A percentile compares a stretch with the other conserved stretches of the same genome.
Evolutionary conservation across 2,888 invertebrate species (phyloP).

Genomic region (Hedychridium roseum): DNA sequence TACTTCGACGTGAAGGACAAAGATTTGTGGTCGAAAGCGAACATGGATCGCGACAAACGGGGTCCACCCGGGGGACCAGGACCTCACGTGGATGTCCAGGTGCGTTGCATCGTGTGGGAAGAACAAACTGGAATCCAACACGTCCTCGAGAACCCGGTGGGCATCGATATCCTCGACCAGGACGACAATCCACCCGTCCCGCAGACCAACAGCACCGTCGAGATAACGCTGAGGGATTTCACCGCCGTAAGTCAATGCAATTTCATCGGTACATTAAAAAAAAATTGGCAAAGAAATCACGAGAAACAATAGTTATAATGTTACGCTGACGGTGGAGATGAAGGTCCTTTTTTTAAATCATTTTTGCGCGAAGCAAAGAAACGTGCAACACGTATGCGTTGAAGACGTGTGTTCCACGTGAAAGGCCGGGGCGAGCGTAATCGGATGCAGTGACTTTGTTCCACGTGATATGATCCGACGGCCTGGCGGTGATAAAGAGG

Average conservation of each 20-base stretch:
- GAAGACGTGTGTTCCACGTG: too few species aligned
- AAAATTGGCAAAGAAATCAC: not conserved
- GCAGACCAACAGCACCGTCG: conserved; percentile 53
- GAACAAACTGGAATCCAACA: conserved; percentile 54
- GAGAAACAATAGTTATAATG: too few species aligned
- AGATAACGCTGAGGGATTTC: conserved; percentile 55
- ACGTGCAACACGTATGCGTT: too few species aligned
- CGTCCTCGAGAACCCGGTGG: conserved; percentile 54
- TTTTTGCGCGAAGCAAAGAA: too few species aligned
- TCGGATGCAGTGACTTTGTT: too few species aligned
- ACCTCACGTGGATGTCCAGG: conserved; percentile 52
- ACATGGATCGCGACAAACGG: conserved; percentile 64
- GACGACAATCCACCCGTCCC: conserved; percentile 65
- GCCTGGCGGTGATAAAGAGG: too few species aligned
- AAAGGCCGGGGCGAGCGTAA: too few species aligned
- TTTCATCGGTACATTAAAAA: not conserved
- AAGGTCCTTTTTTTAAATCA: not conserved
- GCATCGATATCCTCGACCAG: conserved; percentile 66
- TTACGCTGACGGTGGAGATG: too few species aligned
- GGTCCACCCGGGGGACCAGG: conserved; percentile 57
- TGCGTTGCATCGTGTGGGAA: conserved; percentile 63
- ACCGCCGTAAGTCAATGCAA: conserved; percentile 41
- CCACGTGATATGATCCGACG: too few species aligned
- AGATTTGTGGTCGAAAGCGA: conserved; percentile 60
- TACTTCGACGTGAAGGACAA: conserved; percentile 61